These are phyloP conservation scores for Heteractis magnifica DNA, from an alignment of 92 coral and sea anemone genomes.

Conservation along the genomic window DNA sequence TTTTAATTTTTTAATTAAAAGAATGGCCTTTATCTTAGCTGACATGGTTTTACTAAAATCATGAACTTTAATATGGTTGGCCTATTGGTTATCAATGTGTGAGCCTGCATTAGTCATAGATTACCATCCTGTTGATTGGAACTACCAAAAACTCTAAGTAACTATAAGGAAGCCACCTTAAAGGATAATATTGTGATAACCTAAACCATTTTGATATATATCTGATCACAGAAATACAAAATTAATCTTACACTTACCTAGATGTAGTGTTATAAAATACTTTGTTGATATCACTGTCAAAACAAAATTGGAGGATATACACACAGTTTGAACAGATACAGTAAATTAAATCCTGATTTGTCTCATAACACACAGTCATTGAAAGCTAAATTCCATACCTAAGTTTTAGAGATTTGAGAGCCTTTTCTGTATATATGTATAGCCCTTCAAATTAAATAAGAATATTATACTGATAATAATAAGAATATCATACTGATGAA, in stretches of 20 bases:
- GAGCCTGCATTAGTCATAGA: too few species aligned
- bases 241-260: constrained; percentile 18
- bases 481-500: not conserved
- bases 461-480: not conserved
- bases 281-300: constrained; percentile 29
- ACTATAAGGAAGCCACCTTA: too few species aligned
- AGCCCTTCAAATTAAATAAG: constrained; percentile 9
- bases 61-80: too few species aligned
- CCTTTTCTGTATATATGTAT: constrained; percentile 10
- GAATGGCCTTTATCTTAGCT: too few species aligned
- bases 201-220: too few species aligned
- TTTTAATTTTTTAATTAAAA: too few species aligned
- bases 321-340: not conserved
- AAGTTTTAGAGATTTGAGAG: constrained; percentile 12
- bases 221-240: not conserved
- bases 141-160: too few species aligned
- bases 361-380: not conserved
- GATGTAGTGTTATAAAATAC: constrained; percentile 40
- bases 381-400: not conserved
- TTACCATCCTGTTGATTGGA: too few species aligned
- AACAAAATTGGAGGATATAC: not conserved
- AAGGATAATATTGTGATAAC: too few species aligned
- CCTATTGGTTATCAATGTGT: too few species aligned
- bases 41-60: too few species aligned
- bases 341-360: not conserved